A percentile compares a stretch with the other conserved stretches of the same genome.
These are phyloP conservation scores for Lomographa bimaculata DNA, from an alignment of 2,888 invertebrate genomes.

Conservation along the genomic window DNA sequence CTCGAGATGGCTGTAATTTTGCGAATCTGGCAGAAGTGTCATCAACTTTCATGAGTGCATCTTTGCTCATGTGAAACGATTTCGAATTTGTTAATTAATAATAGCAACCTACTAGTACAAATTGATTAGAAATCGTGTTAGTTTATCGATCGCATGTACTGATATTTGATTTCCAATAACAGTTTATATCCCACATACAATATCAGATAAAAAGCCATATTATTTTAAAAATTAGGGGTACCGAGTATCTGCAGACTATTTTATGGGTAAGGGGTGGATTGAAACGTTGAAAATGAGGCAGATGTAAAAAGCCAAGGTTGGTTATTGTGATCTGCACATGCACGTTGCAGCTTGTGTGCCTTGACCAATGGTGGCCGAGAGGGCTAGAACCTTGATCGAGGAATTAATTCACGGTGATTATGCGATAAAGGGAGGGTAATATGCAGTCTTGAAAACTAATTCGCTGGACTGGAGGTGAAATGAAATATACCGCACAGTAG, in stretches of 20 bases:
- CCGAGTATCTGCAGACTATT: conserved; percentile 26
- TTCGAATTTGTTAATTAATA: no score
- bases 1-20: no score
- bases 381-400: conserved; percentile 21
- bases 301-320: conserved; percentile 67
- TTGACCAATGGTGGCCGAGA: conserved; percentile 59
- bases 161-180: conserved; percentile 15
- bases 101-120: no score
- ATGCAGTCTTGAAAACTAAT: conserved; percentile 11
- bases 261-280: conserved; percentile 27
- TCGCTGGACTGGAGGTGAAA: no score
- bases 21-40: no score
- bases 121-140: no score
- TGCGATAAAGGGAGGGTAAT: conserved; percentile 39
- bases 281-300: conserved; percentile 45
- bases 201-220: conserved; percentile 24
- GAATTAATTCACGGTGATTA: conserved; percentile 57
- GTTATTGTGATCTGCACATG: conserved; percentile 76
- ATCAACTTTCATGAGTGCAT: no score
- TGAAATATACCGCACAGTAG: no score
- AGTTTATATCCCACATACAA: conserved; percentile 13
- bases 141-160: no score
- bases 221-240: conserved; percentile 23
- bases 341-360: conserved; percentile 68
- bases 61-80: no score